Evolutionary conservation across 2,113 vertebrate genomes (phyloP), one percentile per base, ranked within the genome.

Genomic region (Oncorhynchus kisutch): DNA sequence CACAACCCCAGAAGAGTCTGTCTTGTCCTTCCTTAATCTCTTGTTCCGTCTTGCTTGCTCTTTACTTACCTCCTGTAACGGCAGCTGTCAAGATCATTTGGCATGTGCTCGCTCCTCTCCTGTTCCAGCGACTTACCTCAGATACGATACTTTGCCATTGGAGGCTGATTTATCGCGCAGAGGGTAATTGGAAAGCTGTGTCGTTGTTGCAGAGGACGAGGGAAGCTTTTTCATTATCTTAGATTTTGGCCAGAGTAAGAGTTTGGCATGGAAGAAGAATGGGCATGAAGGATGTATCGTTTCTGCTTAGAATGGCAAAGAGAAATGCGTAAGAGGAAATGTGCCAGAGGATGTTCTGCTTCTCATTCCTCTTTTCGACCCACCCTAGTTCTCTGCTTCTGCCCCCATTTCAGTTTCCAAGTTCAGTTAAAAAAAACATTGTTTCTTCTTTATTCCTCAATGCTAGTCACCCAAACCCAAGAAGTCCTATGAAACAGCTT

Each of bases 91-190:
- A 72, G 76, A 59, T 85, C 48, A 73, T 85, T 88, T 82, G 70
- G 71, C 72, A 25, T 57, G 66, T 73, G 82, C 59, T 78, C 67
- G 60, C 57, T 76, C 27, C 9, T 79, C 68, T 83, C 54, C 72
- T n/a, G 31, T 78, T 81, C 77, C 72, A 64, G 13, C 39, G 24
- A 48, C 78, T 81, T 74, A 22, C 73, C 79, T 79, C 39, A 29
- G 79, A 85, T 74, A 73, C 68, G 77, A 74, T 73, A 70, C 62
- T 14, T 75, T 80, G 83, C 81, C 68, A 51, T 66, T 67, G 72
- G 48, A 22, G 51, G 39, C 70, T 74, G 78, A 89, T 90, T 86
- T 87, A 85, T 87, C 74, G 76, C 31, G 29, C 60, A 31, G 82
- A 13, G 65, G 45, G 54, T 81, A 88, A 81, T 75, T 81, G 79